These are phyloP conservation scores for Echinarachnius parma DNA, from an alignment of 53 echinoderm and acorn worm genomes.

Conservation along the genomic window DNA sequence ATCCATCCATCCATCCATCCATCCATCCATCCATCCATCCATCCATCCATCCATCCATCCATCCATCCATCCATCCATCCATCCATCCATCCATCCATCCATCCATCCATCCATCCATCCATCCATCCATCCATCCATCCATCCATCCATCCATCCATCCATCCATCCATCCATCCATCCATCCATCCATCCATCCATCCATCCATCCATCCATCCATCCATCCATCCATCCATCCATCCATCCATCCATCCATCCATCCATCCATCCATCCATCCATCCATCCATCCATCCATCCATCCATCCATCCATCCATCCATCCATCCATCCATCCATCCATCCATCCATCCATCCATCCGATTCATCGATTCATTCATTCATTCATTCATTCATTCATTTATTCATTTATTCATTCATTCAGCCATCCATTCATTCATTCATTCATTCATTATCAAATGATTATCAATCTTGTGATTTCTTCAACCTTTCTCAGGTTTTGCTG, in stretches of 20 bases:
- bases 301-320: not conserved
- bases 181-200: not conserved
- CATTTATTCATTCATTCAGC: not conserved
- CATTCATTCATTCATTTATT: not conserved
- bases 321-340: not conserved
- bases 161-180: not conserved
- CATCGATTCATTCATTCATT: not conserved
- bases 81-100: too few species aligned
- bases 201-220: not conserved
- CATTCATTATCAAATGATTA: not conserved
- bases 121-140: too few species aligned
- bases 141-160: too few species aligned
- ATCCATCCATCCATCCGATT: too few species aligned
- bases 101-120: too few species aligned
- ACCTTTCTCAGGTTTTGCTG: conserved; percentile 99
- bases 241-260: not conserved
- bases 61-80: too few species aligned
- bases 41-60: too few species aligned
- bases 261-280: not conserved
- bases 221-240: not conserved
- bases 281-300: not conserved
- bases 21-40: too few species aligned
- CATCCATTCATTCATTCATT: not conserved
- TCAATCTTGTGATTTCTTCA: not conserved
- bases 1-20: too few species aligned